A percentile compares a stretch with the other conserved stretches of the same genome.
phyloP scores from a whole-genome alignment of 2,888 invertebrate species.

The Drosophila sordidula region DNA sequence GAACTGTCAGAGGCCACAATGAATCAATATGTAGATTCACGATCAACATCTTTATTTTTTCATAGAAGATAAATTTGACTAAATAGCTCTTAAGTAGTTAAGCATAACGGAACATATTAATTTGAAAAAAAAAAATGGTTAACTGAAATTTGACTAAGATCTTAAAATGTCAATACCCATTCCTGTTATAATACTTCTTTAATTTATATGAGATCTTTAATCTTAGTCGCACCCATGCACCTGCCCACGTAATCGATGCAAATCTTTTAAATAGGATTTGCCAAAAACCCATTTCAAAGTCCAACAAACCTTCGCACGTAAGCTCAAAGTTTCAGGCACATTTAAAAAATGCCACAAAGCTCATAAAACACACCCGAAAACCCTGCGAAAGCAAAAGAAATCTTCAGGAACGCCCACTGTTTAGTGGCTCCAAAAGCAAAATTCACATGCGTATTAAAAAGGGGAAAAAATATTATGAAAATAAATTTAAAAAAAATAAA shows the following conservation, averaged over 20 bases:
- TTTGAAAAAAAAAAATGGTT: not conserved
- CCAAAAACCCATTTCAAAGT: slow-evolving; percentile 14
- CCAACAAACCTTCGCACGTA: slow-evolving; percentile 4
- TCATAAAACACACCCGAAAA: slow-evolving; percentile 54
- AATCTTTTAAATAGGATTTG: slow-evolving; percentile 44
- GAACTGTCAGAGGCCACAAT: no score
- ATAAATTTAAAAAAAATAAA: slow-evolving; percentile 53
- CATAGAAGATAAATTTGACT: no score
- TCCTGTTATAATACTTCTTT: no score
- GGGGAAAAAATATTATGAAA: slow-evolving; percentile 15
- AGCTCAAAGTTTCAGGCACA: slow-evolving; percentile 38
- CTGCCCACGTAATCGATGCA: slow-evolving; percentile 36
- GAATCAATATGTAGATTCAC: no score
- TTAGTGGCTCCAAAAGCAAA: slow-evolving; percentile 56
- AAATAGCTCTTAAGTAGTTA: no score
- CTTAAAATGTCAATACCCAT: no score
- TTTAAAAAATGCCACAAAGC: slow-evolving; percentile 28
- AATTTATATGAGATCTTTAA: not conserved
- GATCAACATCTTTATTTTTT: no score
- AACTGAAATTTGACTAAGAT: not conserved
- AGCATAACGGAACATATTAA: not conserved
- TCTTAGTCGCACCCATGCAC: slow-evolving; percentile 6
- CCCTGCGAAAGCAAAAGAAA: slow-evolving; percentile 23
- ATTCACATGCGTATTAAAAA: slow-evolving; percentile 71
- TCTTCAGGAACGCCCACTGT: slow-evolving; percentile 66